phyloP scores from a whole-genome alignment of 2,797 vertebrate genomes.

The Xenentodon cancila region DNA sequence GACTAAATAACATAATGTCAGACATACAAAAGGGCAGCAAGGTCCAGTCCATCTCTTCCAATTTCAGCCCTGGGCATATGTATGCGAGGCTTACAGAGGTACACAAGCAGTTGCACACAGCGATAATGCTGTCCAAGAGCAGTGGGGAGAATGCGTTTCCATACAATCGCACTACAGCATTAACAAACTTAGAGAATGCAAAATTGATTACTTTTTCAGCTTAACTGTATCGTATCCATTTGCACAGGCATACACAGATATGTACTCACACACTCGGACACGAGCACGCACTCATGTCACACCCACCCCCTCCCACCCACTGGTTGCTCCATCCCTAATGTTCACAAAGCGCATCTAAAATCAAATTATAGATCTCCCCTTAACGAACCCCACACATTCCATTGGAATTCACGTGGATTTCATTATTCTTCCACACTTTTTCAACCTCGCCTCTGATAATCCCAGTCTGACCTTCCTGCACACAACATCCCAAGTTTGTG shows the following conservation, averaged over 20 bases:
- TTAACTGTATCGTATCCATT: slow-evolving; percentile 59
- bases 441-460: slow-evolving; percentile 10
- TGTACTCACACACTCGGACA: slow-evolving; percentile 37
- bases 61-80: slow-evolving; percentile 37
- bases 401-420: slow-evolving; percentile 79
- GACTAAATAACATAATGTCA: slow-evolving; percentile 23
- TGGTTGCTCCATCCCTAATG: slow-evolving; percentile 33
- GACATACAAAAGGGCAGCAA: slow-evolving; percentile 40
- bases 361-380: slow-evolving; percentile 69
- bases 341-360: slow-evolving; percentile 76
- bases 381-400: slow-evolving; percentile 78
- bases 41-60: slow-evolving; percentile 35
- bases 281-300: slow-evolving; percentile 32
- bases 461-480: slow-evolving; percentile 47
- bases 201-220: slow-evolving; percentile 61
- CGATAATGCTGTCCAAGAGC: slow-evolving; percentile 46
- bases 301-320: slow-evolving; percentile 2
- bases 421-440: slow-evolving; percentile 48
- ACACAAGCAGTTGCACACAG: slow-evolving; percentile 56
- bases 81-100: slow-evolving; percentile 42
- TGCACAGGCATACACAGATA: slow-evolving; percentile 57
- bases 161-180: slow-evolving; percentile 62
- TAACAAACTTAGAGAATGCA: slow-evolving; percentile 69
- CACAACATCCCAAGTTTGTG: slow-evolving; percentile 27
- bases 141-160: slow-evolving; percentile 64